phyloP scores from a whole-genome alignment of 1,140 invertebrate genomes.

The Pantala flavescens region DNA sequence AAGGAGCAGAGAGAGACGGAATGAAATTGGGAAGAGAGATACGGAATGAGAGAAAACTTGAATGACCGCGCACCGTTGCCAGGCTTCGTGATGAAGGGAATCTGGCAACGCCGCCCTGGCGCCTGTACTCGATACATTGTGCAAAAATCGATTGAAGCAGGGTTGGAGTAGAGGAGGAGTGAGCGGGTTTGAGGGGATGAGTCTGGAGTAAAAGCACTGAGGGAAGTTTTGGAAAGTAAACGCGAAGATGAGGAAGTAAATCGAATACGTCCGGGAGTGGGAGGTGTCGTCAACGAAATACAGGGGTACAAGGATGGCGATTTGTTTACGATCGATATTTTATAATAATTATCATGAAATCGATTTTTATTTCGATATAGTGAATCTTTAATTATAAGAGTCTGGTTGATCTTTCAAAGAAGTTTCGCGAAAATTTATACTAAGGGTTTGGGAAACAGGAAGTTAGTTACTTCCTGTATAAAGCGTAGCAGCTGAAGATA shows the following conservation, averaged over 20 bases:
- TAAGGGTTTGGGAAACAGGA: too few relatives aligned
- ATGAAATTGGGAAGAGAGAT: not conserved
- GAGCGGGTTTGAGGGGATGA: not conserved
- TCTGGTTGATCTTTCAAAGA: too few relatives aligned
- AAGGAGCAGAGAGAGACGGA: not conserved
- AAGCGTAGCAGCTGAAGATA: too few relatives aligned
- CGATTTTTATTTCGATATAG: too few relatives aligned
- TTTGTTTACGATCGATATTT: too few relatives aligned
- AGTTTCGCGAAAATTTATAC: too few relatives aligned
- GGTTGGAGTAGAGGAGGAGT: not conserved
- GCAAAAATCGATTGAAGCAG: slow-evolving; percentile 9
- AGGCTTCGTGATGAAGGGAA: not conserved
- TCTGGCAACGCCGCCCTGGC: not conserved
- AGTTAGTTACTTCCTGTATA: too few relatives aligned
- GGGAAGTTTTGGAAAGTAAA: not conserved
- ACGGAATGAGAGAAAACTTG: not conserved
- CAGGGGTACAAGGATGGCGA: too few relatives aligned
- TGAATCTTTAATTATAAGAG: too few relatives aligned
- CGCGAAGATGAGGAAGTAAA: not conserved
- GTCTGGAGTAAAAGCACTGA: not conserved
- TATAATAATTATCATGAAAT: too few relatives aligned
- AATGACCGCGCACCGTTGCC: not conserved
- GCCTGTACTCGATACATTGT: slow-evolving; percentile 8
- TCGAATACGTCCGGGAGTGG: not conserved
- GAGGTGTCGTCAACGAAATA: not conserved